These are phyloP conservation scores for Drosophila lini DNA, from an alignment of 1,140 invertebrate species.

Conservation along the genomic window DNA sequence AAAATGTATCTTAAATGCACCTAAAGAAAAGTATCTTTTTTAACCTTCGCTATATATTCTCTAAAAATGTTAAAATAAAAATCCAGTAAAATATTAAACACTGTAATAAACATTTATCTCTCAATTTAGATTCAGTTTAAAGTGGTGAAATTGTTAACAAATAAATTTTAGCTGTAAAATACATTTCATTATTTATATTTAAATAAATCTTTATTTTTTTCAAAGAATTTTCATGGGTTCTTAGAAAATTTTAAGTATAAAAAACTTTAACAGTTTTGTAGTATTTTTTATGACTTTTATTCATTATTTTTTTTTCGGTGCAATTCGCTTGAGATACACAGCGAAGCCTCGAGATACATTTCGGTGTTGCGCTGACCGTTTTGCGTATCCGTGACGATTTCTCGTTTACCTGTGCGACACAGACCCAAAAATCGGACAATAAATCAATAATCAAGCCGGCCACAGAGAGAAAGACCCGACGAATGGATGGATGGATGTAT, in stretches of 20 bases:
- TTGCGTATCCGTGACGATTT: constrained; percentile 75
- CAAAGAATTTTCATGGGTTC: not conserved
- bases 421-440: constrained; percentile 56
- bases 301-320: not conserved
- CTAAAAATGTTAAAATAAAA: not conserved
- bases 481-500: constrained; percentile 7
- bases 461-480: constrained; percentile 31
- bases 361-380: constrained; percentile 46
- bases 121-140: not conserved
- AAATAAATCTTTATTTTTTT: accelerated
- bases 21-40: not conserved
- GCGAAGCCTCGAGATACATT: constrained; percentile 44
- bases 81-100: not conserved
- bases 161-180: not conserved
- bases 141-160: not conserved
- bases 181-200: not conserved
- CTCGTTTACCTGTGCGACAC: constrained; percentile 64
- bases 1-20: constrained; percentile 73
- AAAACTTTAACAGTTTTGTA: not conserved
- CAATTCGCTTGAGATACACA: constrained; percentile 14
- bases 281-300: not conserved
- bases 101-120: not conserved
- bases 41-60: too few species aligned
- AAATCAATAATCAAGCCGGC: constrained; percentile 76
- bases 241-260: too few species aligned